phyloP scores from a whole-genome alignment of 2,797 vertebrate species.

The Etheostoma perlongum region DNA sequence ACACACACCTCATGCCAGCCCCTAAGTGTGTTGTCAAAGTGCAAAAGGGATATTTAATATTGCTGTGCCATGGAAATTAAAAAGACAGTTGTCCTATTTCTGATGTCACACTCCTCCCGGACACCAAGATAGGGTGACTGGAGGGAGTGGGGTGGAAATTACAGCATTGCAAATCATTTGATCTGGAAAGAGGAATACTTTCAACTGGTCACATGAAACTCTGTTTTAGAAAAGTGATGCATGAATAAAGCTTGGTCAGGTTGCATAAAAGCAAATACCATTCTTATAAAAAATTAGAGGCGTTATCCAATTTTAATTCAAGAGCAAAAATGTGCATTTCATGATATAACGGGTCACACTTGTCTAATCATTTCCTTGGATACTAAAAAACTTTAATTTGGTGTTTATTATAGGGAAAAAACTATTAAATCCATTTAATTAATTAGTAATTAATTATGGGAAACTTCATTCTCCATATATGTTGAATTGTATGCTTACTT shows the following conservation, averaged over 20 bases:
- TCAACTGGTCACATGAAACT: not conserved
- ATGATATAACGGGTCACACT: not conserved
- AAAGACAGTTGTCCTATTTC: conserved; percentile 57
- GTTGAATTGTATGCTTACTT: not conserved
- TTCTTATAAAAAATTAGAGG: not conserved
- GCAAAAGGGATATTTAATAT: conserved; percentile 69
- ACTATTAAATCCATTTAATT: no score
- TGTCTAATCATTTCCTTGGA: not conserved
- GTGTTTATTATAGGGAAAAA: not conserved
- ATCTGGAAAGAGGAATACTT: not conserved
- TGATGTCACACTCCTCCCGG: conserved; percentile 24
- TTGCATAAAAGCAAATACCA: not conserved
- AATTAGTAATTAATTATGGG: not conserved
- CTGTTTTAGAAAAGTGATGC: not conserved
- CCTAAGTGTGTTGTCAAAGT: conserved; percentile 55
- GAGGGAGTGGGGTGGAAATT: not conserved
- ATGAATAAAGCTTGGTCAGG: not conserved
- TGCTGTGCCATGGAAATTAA: conserved; percentile 26
- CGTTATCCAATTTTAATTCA: not conserved
- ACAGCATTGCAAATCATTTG: not conserved
- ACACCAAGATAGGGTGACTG: not conserved
- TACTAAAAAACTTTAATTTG: not conserved
- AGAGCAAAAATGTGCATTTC: not conserved
- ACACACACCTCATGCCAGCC: conserved; percentile 58
- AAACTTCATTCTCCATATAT: no score